A percentile compares a stretch with the other conserved stretches of the same genome.
phyloP scores from a whole-genome alignment of 2,888 invertebrate species.

The Amphiduros pacificus region DNA sequence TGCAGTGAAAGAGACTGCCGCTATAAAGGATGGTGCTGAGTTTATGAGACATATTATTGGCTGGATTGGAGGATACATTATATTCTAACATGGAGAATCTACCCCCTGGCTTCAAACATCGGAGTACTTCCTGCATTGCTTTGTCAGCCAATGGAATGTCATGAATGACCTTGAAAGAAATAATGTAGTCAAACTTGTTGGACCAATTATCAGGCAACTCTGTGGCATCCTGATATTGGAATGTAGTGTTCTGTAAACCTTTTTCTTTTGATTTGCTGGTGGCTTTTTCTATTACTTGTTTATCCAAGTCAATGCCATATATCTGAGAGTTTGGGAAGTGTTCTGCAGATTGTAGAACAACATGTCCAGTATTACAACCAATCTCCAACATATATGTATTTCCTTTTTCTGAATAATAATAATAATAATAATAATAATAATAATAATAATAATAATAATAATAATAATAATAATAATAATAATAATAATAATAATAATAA shows the following conservation, averaged over 20 bases:
- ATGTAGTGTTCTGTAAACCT: not conserved
- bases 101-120: not conserved
- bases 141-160: not conserved
- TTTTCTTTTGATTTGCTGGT: no score
- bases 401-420: no score
- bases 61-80: not conserved
- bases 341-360: no score
- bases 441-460: no score
- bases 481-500: no score
- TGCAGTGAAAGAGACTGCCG: not conserved
- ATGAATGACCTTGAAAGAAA: constrained; percentile 1
- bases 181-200: not conserved
- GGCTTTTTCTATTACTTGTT: no score
- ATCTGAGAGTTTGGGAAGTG: no score
- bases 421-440: no score
- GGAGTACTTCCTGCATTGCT: not conserved
- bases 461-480: no score
- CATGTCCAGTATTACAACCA: no score
- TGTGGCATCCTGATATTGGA: not conserved
- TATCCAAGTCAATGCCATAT: no score
- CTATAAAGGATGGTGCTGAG: not conserved
- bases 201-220: not conserved
- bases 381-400: no score
- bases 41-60: not conserved
- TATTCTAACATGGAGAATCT: not conserved